Conservation (phyloP, 2,797 vertebrate genomes). For the Masticophis lateralis region DNA sequence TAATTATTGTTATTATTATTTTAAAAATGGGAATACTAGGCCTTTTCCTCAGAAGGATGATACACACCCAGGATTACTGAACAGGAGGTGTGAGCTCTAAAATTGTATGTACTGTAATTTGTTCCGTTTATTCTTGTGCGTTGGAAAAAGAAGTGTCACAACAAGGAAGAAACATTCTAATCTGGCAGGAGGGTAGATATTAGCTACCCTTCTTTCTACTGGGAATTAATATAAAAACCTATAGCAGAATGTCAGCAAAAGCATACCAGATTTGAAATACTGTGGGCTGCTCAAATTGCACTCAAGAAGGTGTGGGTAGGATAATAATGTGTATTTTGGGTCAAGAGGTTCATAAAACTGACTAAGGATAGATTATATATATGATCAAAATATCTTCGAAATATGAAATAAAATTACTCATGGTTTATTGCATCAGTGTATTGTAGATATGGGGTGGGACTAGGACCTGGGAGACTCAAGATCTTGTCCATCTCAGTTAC, state of each 20-base stretch:
- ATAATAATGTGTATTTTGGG: neutral
- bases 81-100: neutral
- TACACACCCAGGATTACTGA: constrained; percentile 4
- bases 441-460: neutral
- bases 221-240: neutral
- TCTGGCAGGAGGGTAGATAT: neutral
- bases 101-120: neutral
- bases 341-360: neutral
- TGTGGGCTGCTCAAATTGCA: neutral
- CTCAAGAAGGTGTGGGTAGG: neutral
- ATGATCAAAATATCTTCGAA: neutral
- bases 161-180: neutral
- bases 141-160: neutral
- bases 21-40: neutral
- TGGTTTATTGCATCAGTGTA: neutral
- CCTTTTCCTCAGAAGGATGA: neutral
- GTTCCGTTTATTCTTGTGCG: neutral
- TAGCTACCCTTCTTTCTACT: neutral
- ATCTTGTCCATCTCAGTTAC: neutral
- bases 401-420: neutral
- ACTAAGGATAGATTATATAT: neutral
- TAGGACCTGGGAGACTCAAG: neutral
- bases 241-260: neutral
- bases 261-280: neutral
- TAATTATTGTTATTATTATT: neutral